Conservation (phyloP, 2,888 invertebrate genomes). For the Tetragonisca angustula region DNA sequence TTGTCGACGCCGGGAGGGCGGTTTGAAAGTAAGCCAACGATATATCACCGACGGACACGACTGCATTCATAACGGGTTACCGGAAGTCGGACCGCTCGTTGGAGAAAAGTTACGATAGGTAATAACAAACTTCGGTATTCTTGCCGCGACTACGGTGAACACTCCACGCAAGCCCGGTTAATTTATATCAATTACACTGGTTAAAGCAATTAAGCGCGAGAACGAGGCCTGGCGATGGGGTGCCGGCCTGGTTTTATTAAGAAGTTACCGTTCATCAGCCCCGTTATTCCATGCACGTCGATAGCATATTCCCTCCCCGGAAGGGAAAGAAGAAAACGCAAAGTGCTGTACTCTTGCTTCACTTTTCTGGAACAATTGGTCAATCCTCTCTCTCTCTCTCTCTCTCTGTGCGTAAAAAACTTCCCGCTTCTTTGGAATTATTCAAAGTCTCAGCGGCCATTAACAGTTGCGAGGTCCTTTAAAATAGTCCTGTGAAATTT, state of each 20-base stretch:
- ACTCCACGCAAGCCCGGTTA: conserved; percentile 44
- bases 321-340: no score
- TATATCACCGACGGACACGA: conserved; percentile 29
- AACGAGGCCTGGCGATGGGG: conserved; percentile 7
- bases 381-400: neutral
- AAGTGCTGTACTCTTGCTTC: neutral
- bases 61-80: conserved; percentile 38
- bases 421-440: neutral
- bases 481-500: neutral
- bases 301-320: neutral
- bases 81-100: neutral
- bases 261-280: conserved; percentile 24
- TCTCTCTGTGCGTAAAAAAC: neutral
- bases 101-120: conserved; percentile 51
- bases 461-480: neutral
- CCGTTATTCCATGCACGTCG: conserved; percentile 19
- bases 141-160: conserved; percentile 53
- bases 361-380: neutral
- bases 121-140: conserved; percentile 64
- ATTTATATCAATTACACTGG: conserved; percentile 68
- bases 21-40: conserved; percentile 13
- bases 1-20: conserved; percentile 2
- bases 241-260: conserved; percentile 31
- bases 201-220: conserved; percentile 58
- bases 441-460: neutral